phyloP scores from a whole-genome alignment of 2,113 vertebrate species.

The Solenodon paradoxus region DNA sequence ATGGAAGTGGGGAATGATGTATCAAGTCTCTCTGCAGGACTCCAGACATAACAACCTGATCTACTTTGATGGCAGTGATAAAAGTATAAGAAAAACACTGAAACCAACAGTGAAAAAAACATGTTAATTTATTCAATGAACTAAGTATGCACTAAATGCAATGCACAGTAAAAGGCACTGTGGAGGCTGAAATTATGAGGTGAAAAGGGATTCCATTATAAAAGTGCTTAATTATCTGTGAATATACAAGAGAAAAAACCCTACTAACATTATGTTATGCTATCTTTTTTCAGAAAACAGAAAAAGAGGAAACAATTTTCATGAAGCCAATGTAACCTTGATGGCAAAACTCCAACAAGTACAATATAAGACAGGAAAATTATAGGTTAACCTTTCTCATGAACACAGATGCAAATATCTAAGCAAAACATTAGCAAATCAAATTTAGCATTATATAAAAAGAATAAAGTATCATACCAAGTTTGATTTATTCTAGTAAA shows the following conservation, averaged over 20 bases:
- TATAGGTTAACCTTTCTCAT: not conserved
- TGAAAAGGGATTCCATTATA: not conserved
- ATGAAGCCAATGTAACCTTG: not conserved
- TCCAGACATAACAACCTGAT: not conserved
- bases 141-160: not conserved
- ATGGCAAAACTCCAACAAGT: not conserved
- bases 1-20: not conserved
- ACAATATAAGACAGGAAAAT: not conserved
- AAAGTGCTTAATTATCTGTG: not conserved
- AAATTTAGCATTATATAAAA: slow-evolving; percentile 10
- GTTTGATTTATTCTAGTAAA: not conserved
- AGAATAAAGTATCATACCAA: not conserved
- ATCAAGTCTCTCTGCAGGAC: not conserved
- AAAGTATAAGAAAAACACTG: not conserved
- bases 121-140: not conserved
- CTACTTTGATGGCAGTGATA: not conserved
- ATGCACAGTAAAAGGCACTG: not conserved
- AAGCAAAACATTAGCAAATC: not conserved
- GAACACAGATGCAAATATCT: not conserved
- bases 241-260: not conserved
- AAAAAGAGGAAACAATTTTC: not conserved
- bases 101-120: not conserved
- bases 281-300: not conserved
- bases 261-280: not conserved
- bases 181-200: not conserved